Evolutionary conservation across 2,888 invertebrate genomes (phyloP).

Genomic region (Nycteola revayana): DNA sequence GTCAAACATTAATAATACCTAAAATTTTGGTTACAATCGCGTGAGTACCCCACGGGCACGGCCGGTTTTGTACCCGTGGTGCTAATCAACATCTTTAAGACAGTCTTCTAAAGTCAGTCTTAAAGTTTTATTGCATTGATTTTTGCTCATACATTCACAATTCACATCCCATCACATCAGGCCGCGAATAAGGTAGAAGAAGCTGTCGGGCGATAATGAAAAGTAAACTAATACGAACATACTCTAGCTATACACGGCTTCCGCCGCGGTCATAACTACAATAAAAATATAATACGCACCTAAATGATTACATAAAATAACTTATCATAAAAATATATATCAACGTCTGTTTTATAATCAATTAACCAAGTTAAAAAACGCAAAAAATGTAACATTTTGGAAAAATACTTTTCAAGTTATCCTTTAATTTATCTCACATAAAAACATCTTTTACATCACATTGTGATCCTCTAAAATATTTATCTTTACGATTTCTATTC

Average conservation of each 20-base stretch:
- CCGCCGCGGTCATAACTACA: slow-evolving; percentile 34
- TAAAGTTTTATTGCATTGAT: slow-evolving; percentile 79
- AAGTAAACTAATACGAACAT: slow-evolving; percentile 32
- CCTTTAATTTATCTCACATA: slow-evolving; percentile 71
- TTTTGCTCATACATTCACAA: slow-evolving; percentile 56
- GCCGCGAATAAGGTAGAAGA: slow-evolving; percentile 49
- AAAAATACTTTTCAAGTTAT: slow-evolving; percentile 78
- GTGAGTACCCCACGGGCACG: slow-evolving; percentile 28
- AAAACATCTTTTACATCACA: slow-evolving; percentile 79
- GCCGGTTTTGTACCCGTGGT: slow-evolving; percentile 18
- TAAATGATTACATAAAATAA: slow-evolving; percentile 66
- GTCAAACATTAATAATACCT: slow-evolving; percentile 40
- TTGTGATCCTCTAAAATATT: slow-evolving; percentile 67
- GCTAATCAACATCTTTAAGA: slow-evolving; percentile 64
- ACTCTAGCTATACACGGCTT: slow-evolving; percentile 20
- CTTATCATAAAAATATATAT: slow-evolving; percentile 62
- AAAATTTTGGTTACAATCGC: slow-evolving; percentile 51
- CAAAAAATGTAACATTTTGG: slow-evolving; percentile 71
- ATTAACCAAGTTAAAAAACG: slow-evolving; percentile 70
- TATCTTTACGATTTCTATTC: slow-evolving; percentile 53
- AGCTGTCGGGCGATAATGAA: slow-evolving; percentile 44
- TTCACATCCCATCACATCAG: slow-evolving; percentile 46
- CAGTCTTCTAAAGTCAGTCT: slow-evolving; percentile 82
- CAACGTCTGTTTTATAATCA: slow-evolving; percentile 55
- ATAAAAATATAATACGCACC: slow-evolving; percentile 48